These are phyloP conservation scores for Chanos chanos DNA, from an alignment of 2,797 vertebrate species.

Conservation along the genomic window DNA sequence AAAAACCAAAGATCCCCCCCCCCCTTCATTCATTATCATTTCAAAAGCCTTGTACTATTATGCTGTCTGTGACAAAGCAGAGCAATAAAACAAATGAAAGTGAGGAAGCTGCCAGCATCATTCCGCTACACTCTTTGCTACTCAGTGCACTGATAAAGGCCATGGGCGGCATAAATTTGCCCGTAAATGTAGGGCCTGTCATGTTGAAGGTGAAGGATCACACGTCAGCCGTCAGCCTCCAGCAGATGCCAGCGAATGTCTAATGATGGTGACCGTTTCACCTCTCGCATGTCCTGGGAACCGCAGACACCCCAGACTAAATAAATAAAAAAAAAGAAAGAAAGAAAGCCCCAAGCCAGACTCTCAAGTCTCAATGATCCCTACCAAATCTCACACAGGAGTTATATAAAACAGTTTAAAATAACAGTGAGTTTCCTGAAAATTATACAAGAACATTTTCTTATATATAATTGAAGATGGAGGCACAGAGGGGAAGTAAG, in stretches of 20 bases:
- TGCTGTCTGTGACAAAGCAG: conserved; percentile 58
- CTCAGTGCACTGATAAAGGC: conserved; percentile 66
- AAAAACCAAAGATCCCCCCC: background rate
- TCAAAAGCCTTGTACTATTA: conserved; percentile 54
- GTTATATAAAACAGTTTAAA: too few relatives aligned
- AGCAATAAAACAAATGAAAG: conserved; percentile 66
- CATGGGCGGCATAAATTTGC: conserved; percentile 69
- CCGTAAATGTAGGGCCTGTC: conserved; percentile 68
- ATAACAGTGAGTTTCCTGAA: too few relatives aligned
- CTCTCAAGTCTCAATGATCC: too few relatives aligned
- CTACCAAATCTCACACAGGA: too few relatives aligned
- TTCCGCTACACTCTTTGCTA: conserved; percentile 9
- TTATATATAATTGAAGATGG: too few relatives aligned
- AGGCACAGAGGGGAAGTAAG: too few relatives aligned
- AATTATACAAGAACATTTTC: too few relatives aligned
- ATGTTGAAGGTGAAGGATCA: conserved; percentile 71
- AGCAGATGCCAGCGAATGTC: conserved; percentile 71
- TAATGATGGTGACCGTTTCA: conserved; percentile 69
- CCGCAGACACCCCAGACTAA: background rate
- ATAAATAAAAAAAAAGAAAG: too few relatives aligned
- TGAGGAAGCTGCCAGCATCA: conserved; percentile 51
- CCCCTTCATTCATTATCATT: conserved; percentile 24
- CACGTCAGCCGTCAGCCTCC: conserved; percentile 57
- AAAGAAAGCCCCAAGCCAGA: too few relatives aligned
- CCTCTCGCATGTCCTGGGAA: conserved; percentile 19